Evolutionary conservation across 2,113 vertebrate species (phyloP).

Genomic region (Orientallactaga bullata): DNA sequence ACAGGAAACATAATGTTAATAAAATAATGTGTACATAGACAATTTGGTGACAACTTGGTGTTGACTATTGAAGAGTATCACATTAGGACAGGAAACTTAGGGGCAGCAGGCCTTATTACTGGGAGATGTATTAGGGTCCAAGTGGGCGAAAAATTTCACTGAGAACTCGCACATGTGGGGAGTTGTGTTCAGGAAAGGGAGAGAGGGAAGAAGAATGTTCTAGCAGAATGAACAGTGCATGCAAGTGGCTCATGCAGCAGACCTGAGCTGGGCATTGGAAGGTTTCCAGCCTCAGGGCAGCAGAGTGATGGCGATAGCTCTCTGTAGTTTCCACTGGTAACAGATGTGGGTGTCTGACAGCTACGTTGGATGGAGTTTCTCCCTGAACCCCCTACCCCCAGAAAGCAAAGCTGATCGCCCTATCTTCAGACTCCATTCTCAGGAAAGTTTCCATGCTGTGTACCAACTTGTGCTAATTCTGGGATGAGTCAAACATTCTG

Average conservation of each 20-base stretch:
- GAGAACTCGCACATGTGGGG: background rate
- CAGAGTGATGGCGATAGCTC: background rate
- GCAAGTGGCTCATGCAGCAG: background rate
- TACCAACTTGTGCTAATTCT: background rate
- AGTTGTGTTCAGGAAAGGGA: background rate
- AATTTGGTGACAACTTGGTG: background rate
- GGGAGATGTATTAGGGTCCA: background rate
- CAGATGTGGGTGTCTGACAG: background rate
- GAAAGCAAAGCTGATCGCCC: background rate
- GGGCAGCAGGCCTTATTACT: background rate
- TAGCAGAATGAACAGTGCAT: background rate
- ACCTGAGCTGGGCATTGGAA: background rate
- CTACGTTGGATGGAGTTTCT: background rate
- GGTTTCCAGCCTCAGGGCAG: accelerated
- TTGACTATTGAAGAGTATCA: background rate
- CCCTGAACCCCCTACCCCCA: too few relatives aligned
- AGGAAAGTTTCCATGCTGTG: background rate
- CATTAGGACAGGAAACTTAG: background rate
- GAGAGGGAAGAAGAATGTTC: background rate
- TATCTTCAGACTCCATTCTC: background rate
- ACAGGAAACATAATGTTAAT: background rate
- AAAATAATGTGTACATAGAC: background rate
- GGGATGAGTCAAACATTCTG: background rate
- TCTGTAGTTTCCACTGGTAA: too few relatives aligned
- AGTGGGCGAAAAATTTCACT: background rate